Evolutionary conservation across 2,113 vertebrate genomes (phyloP).

Genomic region (Otolemur garnettii): DNA sequence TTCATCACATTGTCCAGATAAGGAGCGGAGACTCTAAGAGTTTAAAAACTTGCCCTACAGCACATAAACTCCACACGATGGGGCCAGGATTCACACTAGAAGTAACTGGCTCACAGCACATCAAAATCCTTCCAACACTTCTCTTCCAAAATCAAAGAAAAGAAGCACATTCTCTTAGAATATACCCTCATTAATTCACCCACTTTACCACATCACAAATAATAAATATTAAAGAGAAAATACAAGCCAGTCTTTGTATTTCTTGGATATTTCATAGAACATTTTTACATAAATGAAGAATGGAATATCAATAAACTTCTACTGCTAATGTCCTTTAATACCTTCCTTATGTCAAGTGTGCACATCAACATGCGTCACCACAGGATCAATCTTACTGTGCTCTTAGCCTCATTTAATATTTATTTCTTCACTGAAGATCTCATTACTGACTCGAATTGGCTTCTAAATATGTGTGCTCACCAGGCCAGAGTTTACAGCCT

Average conservation of each 20-base stretch:
- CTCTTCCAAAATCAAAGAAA: constrained; percentile 58
- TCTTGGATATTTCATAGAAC: neutral
- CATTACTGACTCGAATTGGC: neutral
- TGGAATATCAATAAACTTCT: neutral
- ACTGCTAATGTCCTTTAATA: neutral
- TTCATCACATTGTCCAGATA: neutral
- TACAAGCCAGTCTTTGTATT: constrained; percentile 32
- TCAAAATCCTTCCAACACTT: neutral
- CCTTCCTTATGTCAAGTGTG: constrained; percentile 25
- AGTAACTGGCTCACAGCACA: neutral
- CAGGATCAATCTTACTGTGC: neutral
- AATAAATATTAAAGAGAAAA: constrained; percentile 65
- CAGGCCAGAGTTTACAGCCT: constrained; percentile 7
- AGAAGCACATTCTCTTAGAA: constrained; percentile 44
- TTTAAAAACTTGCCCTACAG: neutral
- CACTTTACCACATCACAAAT: constrained; percentile 62
- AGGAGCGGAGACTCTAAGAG: neutral
- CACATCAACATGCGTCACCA: neutral
- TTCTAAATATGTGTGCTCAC: constrained; percentile 34
- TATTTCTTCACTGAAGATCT: constrained; percentile 58
- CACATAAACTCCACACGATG: neutral
- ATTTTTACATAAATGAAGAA: neutral
- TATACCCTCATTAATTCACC: neutral
- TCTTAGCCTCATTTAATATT: constrained; percentile 36
- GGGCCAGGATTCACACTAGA: neutral